phyloP scores from a whole-genome alignment of 2,888 invertebrate genomes.

The Xanthostigma xanthostigma region DNA sequence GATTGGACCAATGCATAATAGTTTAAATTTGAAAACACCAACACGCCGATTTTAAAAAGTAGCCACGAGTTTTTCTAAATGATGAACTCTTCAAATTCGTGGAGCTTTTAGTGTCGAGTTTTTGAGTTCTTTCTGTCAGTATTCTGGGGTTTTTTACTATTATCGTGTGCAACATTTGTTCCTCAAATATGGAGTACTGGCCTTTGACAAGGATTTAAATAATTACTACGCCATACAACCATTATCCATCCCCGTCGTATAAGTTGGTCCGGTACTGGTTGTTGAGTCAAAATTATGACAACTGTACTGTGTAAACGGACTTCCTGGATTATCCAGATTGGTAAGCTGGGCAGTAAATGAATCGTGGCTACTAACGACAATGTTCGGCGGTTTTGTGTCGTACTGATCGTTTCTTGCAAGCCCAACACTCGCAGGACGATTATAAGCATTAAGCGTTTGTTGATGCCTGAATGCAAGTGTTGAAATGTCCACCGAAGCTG shows the following conservation, averaged over 20 bases:
- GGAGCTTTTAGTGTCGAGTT: no score
- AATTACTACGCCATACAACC: constrained; percentile 42
- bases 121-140: no score
- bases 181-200: no score
- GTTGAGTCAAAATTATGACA: constrained; percentile 38
- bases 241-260: constrained; percentile 39
- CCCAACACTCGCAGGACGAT: constrained; percentile 20
- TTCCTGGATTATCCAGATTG: constrained; percentile 31
- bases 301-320: constrained; percentile 3
- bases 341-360: constrained; percentile 37
- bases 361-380: constrained; percentile 37
- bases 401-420: constrained; percentile 15
- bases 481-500: constrained; percentile 19
- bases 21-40: no score
- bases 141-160: no score
- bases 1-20: no score
- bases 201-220: not conserved
- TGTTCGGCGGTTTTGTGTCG: constrained; percentile 22
- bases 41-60: no score
- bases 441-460: constrained; percentile 15
- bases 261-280: constrained; percentile 33
- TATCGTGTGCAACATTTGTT: no score
- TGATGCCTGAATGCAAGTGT: constrained; percentile 7
- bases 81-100: no score
- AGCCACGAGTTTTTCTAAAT: no score